Conservation (phyloP, 1,140 invertebrate species). For the Hycleus phaleratus region DNA sequence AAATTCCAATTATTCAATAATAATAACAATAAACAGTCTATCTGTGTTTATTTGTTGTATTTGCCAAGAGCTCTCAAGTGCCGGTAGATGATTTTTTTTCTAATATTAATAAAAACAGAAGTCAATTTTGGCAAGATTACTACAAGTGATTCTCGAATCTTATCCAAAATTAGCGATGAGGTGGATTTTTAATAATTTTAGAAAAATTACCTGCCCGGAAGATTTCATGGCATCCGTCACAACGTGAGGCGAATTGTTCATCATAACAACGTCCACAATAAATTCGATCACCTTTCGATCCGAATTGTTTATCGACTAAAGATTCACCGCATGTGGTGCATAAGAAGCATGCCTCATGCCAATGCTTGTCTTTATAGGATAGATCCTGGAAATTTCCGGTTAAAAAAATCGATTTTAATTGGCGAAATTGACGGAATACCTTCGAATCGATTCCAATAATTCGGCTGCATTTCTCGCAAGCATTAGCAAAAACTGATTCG, state of each 20-base stretch:
- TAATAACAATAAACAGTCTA: too few relatives aligned
- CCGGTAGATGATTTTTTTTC: too few relatives aligned
- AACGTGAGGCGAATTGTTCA: conserved; percentile 95
- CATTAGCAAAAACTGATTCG: conserved; percentile 96
- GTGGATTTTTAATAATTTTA: neutral
- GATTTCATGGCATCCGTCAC: conserved; percentile 96
- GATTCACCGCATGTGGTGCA: conserved; percentile 96
- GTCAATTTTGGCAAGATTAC: too few relatives aligned
- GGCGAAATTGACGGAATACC: conserved; percentile 49
- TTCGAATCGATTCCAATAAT: conserved; percentile 99
- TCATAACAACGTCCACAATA: conserved; percentile 99
- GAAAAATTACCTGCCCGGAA: conserved; percentile 86
- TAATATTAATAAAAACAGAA: too few relatives aligned
- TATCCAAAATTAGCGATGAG: neutral
- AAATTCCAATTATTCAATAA: too few relatives aligned
- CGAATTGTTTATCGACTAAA: conserved; percentile 98
- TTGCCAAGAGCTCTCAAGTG: too few relatives aligned
- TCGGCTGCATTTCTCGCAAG: conserved; percentile 97
- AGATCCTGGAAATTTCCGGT: conserved; percentile 70
- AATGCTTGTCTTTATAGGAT: conserved; percentile 99
- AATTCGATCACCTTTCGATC: conserved; percentile 94
- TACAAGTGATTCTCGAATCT: too few relatives aligned
- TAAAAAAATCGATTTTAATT: neutral
- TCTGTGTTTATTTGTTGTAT: too few relatives aligned
- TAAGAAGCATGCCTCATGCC: conserved; percentile 98